Base-by-base conservation (phyloP, 2,113 vertebrate species). In the Perognathus longimembris region DNA sequence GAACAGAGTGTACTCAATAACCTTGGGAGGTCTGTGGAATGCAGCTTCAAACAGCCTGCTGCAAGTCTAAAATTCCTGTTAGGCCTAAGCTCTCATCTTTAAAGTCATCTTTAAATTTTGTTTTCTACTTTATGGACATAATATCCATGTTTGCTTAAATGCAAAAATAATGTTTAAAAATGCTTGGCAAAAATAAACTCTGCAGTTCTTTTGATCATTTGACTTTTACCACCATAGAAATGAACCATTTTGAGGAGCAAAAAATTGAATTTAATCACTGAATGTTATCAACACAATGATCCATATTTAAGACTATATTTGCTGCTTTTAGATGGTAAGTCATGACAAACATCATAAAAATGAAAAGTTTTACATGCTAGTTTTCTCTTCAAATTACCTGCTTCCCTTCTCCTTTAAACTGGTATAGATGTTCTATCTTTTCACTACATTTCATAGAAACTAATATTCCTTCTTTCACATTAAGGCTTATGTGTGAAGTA, bases 21-120 rank as follows among this genome's bases (percentile, higher is more conserved):
- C 54, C 36, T 40, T 88, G 26, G 22, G 71, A 88, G 30, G 66
- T 91, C 66, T 94, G 28, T 45, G 64, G 78, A 90, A 88, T 36
- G 8, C 28, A 89, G 45, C 50, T 89, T 94, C 84, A 78, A 92
- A 87, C 85, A 91, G 92, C 28, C 50, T 63, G 42, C 71, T 86
- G 17, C 32, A 90, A 96, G 81, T 36, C 63, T 92, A 85, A 80
- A 91, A 83, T 94, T 85, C 79, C 59, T 81, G 36, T 70, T 86
- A 71, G 80, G 73, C 21, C 28, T 89, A 76, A 71, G 26, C 90
- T 79, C 67, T 94, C 77, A 80, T 67, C 76, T 94, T 89, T 84
- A 79, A 88, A 92, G 81, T 85, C 38, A 40, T 59, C 75, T 12
- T 32, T 89, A 85, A 57, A 64, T 94, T 88, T 90, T 38, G 40